Base-by-base conservation (phyloP, 2,888 invertebrate genomes). In the Polymixis lichenea region DNA sequence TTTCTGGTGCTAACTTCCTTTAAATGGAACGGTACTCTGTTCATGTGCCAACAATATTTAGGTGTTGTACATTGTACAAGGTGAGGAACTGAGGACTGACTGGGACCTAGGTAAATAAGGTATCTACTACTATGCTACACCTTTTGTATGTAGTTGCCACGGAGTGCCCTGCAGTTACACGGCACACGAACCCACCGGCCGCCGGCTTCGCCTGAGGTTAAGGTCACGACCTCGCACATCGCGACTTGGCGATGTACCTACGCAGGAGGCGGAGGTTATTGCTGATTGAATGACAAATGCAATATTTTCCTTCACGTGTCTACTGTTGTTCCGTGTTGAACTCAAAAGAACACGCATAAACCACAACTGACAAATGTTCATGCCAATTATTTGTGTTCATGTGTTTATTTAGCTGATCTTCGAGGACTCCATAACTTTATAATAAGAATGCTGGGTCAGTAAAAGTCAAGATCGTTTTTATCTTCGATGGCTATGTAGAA, bases 161-260 rank as follows among this genome's bases (percentile, higher is more conserved):
- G 15, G 49, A n/a, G 13, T 9, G 19, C 28, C 19, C 28, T 60
- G 60, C 28, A 5, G 19, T 19, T 17, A 15, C 49, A 49, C 19
- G 38, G 32, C 25, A 19, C 65, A 13, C n/a, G 38, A 22, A 38
- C 56, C 13, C 55, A 5, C 5, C 55, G 11, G 56, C 32, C n/a
- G 11, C 19, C 55, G 11, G 32, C n/a, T 25, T 17, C 65, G 17
- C n/a, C 46, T 49, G 28, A 65, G 51, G 64, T 22, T 56, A 51
- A 43, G 74, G 74, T 51, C 49, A 9, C 60, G 72, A 73, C 73
- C 73, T 72, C 49, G 49, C 46, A n/a, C 25, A 22, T 15, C 32
- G 22, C 51, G 38, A 38, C 2, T 38, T 38, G 6, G 38, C 5
- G 28, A 46, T n/a, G 43, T 53, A n/a, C n/a, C n/a, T n/a, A 25